Percentiles rank a stretch among this genome's conserved stretches.
phyloP scores from a whole-genome alignment of 2,888 invertebrate species.

The Linyphia triangularis region DNA sequence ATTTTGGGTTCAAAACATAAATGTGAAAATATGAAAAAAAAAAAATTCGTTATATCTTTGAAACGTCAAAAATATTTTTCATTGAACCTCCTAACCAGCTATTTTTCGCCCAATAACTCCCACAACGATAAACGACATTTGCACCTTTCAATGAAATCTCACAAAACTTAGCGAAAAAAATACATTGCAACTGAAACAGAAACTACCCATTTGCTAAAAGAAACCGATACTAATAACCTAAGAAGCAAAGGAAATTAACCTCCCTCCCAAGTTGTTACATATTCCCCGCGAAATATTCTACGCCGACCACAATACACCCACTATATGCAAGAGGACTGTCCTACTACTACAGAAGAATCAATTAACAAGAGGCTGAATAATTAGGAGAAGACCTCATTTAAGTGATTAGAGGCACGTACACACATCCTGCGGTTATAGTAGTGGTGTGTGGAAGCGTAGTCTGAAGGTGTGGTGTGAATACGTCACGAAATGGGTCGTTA shows the following conservation, averaged over 20 bases:
- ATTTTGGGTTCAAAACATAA: too few relatives aligned
- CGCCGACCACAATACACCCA: slow-evolving; percentile 12
- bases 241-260: not conserved
- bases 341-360: not conserved
- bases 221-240: not conserved
- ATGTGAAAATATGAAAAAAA: too few relatives aligned
- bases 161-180: not conserved
- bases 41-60: too few relatives aligned
- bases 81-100: too few relatives aligned
- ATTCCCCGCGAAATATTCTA: not conserved
- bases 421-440: slow-evolving; percentile 20
- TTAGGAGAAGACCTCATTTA: slow-evolving; percentile 28
- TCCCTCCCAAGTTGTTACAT: not conserved
- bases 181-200: not conserved
- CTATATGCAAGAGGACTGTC: slow-evolving; percentile 1
- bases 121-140: not conserved
- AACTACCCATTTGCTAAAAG: not conserved
- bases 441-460: slow-evolving; percentile 7
- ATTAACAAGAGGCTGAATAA: not conserved
- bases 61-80: too few relatives aligned
- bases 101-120: too few relatives aligned
- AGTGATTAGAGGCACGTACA: slow-evolving; percentile 37
- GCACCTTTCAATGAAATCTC: not conserved
- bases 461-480: slow-evolving; percentile 36
- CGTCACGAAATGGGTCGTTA: slow-evolving; percentile 68